A percentile compares a stretch with the other conserved stretches of the same genome.
Conservation (phyloP, 35 echinoderm and acorn worm species). For the Lytechinus variegatus region DNA sequence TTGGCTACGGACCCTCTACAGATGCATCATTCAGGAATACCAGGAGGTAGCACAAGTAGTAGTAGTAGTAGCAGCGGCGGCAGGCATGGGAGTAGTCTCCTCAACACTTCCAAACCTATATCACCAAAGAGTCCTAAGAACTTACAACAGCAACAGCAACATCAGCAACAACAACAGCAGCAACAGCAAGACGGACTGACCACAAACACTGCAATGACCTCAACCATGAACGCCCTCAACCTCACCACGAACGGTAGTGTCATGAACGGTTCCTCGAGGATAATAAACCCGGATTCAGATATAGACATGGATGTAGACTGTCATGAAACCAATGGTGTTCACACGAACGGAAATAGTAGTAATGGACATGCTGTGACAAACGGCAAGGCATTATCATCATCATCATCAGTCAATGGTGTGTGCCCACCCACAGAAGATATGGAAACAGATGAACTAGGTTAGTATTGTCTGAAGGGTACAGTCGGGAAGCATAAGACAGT, state of each 20-base stretch:
- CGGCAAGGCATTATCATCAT: conserved; percentile 35
- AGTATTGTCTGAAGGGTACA: conserved; percentile 57
- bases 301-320: conserved; percentile 76
- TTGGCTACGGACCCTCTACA: conserved; percentile 4
- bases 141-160: conserved; percentile 13
- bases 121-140: conserved; percentile 78
- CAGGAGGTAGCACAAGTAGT: conserved; percentile 39
- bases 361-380: conserved; percentile 63
- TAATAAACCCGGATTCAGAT: conserved; percentile 41
- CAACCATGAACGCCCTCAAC: conserved; percentile 83
- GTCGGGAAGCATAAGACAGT: background rate
- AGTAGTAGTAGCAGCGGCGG: conserved; percentile 57
- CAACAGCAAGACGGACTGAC: conserved; percentile 50
- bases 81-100: conserved; percentile 54
- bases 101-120: conserved; percentile 68
- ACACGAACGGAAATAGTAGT: conserved; percentile 54
- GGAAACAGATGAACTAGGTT: conserved; percentile 97
- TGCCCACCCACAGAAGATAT: conserved; percentile 80
- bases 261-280: conserved; percentile 78
- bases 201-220: conserved; percentile 63
- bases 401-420: conserved; percentile 86
- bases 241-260: conserved; percentile 77
- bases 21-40: conserved; percentile 48
- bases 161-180: background rate
- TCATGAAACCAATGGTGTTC: conserved; percentile 51